These are phyloP conservation scores for Ophioderma brevispina DNA, from an alignment of 35 echinoderm and acorn worm genomes.

Conservation along the genomic window DNA sequence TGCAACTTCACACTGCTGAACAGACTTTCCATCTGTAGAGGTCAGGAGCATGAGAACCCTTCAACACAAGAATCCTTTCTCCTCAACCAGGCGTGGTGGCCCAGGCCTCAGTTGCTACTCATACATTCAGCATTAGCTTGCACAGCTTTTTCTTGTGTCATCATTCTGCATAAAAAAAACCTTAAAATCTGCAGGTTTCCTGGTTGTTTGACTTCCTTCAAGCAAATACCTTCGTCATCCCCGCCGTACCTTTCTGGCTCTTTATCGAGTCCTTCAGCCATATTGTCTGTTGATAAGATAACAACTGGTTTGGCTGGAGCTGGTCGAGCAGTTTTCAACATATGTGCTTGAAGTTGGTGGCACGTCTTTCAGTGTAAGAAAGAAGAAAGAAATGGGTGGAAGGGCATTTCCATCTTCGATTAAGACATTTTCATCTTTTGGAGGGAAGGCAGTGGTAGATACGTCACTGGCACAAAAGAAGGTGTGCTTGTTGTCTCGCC, in stretches of 20 bases:
- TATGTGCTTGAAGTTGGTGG: constrained; percentile 49
- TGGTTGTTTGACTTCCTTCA: too few species aligned
- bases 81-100: constrained; percentile 1
- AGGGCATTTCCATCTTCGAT: constrained; percentile 68
- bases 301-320: constrained; percentile 37
- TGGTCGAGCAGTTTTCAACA: constrained; percentile 34
- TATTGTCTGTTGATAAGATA: constrained; percentile 56
- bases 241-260: too few species aligned
- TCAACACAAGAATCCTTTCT: too few species aligned
- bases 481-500: constrained; percentile 55
- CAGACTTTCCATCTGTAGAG: too few species aligned
- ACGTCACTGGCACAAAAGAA: constrained; percentile 37
- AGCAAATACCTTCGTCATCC: constrained; percentile 33
- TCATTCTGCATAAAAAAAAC: too few species aligned
- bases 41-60: too few species aligned
- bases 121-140: constrained; percentile 27
- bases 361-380: constrained; percentile 32
- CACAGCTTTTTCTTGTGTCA: too few species aligned
- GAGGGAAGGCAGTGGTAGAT: neutral
- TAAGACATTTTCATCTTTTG: constrained; percentile 28
- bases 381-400: too few species aligned
- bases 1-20: too few species aligned
- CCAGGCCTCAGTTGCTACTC: constrained; percentile 9
- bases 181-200: too few species aligned
- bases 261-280: constrained; percentile 53